Evolutionary conservation across 1,140 invertebrate species (phyloP), one percentile per base, ranked within the genome.

Genomic region (Gonioctena quinquepunctata): DNA sequence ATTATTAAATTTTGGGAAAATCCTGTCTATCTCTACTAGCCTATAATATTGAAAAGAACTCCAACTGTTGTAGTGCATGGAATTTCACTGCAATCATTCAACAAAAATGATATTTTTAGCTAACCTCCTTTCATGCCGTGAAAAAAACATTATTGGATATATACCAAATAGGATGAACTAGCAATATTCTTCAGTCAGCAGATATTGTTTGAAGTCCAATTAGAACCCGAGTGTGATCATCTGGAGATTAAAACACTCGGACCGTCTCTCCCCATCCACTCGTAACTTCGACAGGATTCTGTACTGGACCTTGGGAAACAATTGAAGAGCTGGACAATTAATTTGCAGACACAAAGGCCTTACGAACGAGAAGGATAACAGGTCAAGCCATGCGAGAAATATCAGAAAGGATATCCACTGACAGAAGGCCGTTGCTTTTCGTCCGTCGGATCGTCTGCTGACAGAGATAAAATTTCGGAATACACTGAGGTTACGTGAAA

Each of bases 351-450:
- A 57, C 54, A 57, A 57, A 57, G 54, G 54, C 54, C 21, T 25
- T 3, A 11, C 52, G 52, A 18, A 21, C 33, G 33, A 23, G 22
- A 13, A 25, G 54, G 18, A 57, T 22, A 57, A 22, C 13, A 21
- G 54, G 25, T 13, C 21, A 11, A 57, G 18, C 54, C 54, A 11
- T 4, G 54, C 54, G 54, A 57, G 54, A 22, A 57, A 57, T 57
- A 57, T 57, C 54, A 57, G 54, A 16, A 22, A 57, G 54, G 54
- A 57, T 57, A 57, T 57, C 21, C 21, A 21, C 54, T 57, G 54
- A 57, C 54, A 57, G 54, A 57, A 23, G 5, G 13, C 16, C 3
- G 4, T 11, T n/a, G 33, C 13, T 42, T 42, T n/a, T n/a, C n/a
- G n/a, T n/a, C 13, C 48, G 48, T 13, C 48, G 48, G 48, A 18